phyloP scores from a whole-genome alignment of 2,797 vertebrate genomes.

The Spea hammondii region DNA sequence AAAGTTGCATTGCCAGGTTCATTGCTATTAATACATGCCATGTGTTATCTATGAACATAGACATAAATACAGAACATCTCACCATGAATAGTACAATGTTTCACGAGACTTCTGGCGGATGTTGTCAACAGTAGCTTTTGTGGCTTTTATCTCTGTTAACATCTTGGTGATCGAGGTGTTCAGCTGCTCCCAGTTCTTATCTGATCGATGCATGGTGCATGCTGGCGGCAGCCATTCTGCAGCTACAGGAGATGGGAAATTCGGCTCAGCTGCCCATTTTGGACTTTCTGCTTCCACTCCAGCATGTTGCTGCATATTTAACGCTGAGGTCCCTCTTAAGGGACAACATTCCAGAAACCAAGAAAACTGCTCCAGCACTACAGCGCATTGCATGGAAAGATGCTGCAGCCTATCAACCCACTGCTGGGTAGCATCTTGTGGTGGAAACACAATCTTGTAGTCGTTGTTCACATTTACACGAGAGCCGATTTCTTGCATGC shows the following conservation, averaged over 20 bases:
- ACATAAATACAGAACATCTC: constrained; percentile 51
- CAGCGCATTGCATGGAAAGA: constrained; percentile 76
- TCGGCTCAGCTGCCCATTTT: constrained; percentile 58
- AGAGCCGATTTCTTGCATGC: constrained; percentile 71
- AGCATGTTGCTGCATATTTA: not conserved
- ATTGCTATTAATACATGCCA: too few relatives aligned
- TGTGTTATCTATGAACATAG: not conserved
- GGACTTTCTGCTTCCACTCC: constrained; percentile 38
- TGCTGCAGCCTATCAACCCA: constrained; percentile 77
- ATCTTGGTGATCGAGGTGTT: constrained; percentile 61
- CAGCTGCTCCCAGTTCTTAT: constrained; percentile 74
- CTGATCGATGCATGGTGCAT: constrained; percentile 77
- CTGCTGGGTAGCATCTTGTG: constrained; percentile 72
- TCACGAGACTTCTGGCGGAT: constrained; percentile 68
- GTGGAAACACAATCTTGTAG: constrained; percentile 74
- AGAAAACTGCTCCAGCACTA: constrained; percentile 78
- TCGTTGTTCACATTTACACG: constrained; percentile 59
- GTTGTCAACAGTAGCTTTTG: constrained; percentile 74
- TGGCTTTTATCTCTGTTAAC: constrained; percentile 63
- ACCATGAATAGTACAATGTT: constrained; percentile 82
- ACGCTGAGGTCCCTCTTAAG: constrained; percentile 53
- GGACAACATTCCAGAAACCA: constrained; percentile 91
- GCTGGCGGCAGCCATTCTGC: constrained; percentile 73
- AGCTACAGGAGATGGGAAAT: constrained; percentile 76
- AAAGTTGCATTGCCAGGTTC: not conserved